Evolutionary conservation across 2,797 vertebrate species (phyloP), one percentile per base, ranked within the genome.

Genomic region (Gobio occitaniae): DNA sequence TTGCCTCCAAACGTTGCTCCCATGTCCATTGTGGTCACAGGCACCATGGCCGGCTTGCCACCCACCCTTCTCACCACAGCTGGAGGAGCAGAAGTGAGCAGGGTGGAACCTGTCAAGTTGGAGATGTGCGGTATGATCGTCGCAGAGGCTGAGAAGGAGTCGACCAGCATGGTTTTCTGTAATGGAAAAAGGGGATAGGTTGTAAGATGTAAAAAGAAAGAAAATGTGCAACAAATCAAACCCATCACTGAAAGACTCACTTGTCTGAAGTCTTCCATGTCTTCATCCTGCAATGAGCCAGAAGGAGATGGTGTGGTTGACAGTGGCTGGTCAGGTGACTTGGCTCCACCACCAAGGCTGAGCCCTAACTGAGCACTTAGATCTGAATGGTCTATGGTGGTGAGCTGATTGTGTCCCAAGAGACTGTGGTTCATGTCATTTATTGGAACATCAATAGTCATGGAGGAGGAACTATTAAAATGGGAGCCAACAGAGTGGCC

Each of bases 301-400:
- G 96, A 93, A 77, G 97, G 97, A 0, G 97, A 97, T n/a, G 96
- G 96, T 1, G 96, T 95, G 79, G 96, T 93, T 0, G 97, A 97
- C 80, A 96, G 91, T 0, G 93, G 95, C 87, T 96, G 93, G 38
- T 97, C 96, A 1, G 97, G 96, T 0, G 97, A 97, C 91, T 95
- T 95, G 82, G 92, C 92, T 36, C 95, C 94, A 4, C 95, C 95
- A 9, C 96, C 97, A 83, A 98, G 87, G 74, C 96, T 96, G 13
- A 98, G 95, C 5, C 97, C 97, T 86, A 98, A 95, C 44, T 98
- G 97, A 63, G 96, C 94, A 65, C 96, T 97, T 87, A 98, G 95
- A 92, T 98, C 97, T 0, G 97, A 97, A 36, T 98, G 97, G 93
- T 98, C 97, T 50, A 98, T 98, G 56, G 97, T 98, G 88, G 97